Percentiles rank a stretch among this genome's conserved stretches.
These are phyloP conservation scores for Chalcis sispes DNA, from an alignment of 2,888 invertebrate species.

Conservation along the genomic window DNA sequence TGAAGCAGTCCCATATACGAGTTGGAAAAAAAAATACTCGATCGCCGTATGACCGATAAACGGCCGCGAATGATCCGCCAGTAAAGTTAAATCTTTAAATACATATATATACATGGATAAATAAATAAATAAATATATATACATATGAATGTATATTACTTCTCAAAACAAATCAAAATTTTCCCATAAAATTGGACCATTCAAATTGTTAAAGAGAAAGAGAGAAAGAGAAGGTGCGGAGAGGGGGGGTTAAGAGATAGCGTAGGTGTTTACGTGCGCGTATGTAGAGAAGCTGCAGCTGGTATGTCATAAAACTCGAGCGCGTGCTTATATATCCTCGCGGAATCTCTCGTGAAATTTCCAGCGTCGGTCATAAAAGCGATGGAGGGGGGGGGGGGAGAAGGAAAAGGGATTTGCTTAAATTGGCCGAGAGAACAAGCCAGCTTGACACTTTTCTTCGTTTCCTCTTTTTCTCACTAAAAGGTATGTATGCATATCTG, in stretches of 20 bases:
- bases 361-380: constrained; percentile 45
- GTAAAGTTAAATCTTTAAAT: too few species aligned
- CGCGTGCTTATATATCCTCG: constrained; percentile 6
- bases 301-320: constrained; percentile 26
- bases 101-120: too few species aligned
- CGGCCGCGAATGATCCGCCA: too few species aligned
- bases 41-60: neutral
- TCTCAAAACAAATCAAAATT: constrained; percentile 36
- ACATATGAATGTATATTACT: neutral
- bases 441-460: constrained; percentile 32
- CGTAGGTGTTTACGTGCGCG: neutral
- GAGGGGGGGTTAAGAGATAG: neutral
- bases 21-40: neutral
- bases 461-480: constrained; percentile 4
- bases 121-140: too few species aligned
- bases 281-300: constrained; percentile 29
- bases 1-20: neutral
- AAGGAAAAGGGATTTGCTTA: constrained; percentile 47
- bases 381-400: too few species aligned
- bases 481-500: neutral
- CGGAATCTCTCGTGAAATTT: constrained; percentile 42
- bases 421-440: constrained; percentile 49
- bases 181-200: constrained; percentile 33
- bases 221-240: neutral
- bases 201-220: neutral